These are phyloP conservation scores for Oryzias javanicus DNA, from an alignment of 2,113 vertebrate species.

Conservation along the genomic window DNA sequence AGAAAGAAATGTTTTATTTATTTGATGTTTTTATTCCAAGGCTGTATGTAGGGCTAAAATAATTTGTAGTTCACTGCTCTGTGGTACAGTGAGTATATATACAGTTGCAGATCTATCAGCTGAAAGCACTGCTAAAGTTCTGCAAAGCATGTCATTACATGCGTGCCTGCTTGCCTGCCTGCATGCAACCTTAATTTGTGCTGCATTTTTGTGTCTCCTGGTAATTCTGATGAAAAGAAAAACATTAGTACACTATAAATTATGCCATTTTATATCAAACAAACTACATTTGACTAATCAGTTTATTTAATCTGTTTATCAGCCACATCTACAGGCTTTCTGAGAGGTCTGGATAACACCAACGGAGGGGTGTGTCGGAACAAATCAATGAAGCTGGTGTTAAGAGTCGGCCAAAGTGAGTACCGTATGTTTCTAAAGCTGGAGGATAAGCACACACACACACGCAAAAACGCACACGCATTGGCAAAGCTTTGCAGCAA, in stretches of 20 bases:
- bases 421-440: constrained; percentile 23
- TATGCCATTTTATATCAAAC: background rate
- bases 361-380: constrained; percentile 91
- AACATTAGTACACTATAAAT: constrained; percentile 1
- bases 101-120: constrained; percentile 6
- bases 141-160: background rate
- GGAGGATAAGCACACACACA: background rate
- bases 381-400: constrained; percentile 98
- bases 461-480: background rate
- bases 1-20: constrained; percentile 6
- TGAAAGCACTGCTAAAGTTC: background rate
- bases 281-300: background rate
- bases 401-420: constrained; percentile 98
- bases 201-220: constrained; percentile 14
- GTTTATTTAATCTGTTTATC: constrained; percentile 9
- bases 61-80: constrained; percentile 8
- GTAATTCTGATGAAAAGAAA: constrained; percentile 15
- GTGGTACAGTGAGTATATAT: constrained; percentile 1
- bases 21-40: constrained; percentile 10
- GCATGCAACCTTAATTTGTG: constrained; percentile 7
- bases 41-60: constrained; percentile 6
- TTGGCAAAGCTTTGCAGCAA: constrained; percentile 1
- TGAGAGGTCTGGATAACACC: constrained; percentile 92
- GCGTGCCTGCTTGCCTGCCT: constrained; percentile 9
- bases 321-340: constrained; percentile 95